Conservation (phyloP, 2,888 invertebrate genomes). For the Polymixis lichenea region DNA sequence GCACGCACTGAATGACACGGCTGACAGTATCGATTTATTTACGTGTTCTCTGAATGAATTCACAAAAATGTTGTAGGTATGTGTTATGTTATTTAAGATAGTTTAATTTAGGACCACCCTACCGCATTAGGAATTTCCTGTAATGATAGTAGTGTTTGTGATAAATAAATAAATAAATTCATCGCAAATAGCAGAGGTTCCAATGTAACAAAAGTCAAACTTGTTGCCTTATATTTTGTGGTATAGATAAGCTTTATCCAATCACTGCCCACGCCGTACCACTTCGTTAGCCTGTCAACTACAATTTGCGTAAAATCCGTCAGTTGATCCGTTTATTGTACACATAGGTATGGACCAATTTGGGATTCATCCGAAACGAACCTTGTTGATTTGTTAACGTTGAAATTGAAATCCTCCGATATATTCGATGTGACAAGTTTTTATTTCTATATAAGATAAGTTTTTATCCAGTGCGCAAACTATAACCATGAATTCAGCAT, state of each 20-base stretch:
- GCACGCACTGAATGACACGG: no score
- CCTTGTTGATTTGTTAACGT: constrained; percentile 22
- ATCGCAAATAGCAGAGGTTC: no score
- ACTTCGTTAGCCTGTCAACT: constrained; percentile 8
- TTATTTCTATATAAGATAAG: neutral
- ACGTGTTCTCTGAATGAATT: no score
- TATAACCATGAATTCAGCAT: no score
- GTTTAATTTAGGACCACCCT: no score
- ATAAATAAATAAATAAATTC: no score
- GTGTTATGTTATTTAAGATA: no score
- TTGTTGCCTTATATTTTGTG: neutral
- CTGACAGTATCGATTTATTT: no score
- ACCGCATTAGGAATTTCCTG: no score
- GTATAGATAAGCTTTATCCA: constrained; percentile 3
- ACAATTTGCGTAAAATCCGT: constrained; percentile 24
- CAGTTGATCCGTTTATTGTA: neutral
- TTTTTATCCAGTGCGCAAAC: no score
- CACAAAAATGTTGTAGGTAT: no score
- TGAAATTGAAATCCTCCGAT: constrained; percentile 1
- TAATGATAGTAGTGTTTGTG: no score
- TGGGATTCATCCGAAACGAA: constrained; percentile 6
- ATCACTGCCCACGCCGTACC: neutral
- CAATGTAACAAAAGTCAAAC: neutral
- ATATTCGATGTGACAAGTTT: constrained; percentile 10
- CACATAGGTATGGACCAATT: neutral